phyloP scores from a whole-genome alignment of 2,797 vertebrate genomes.

The Tympanoctomys barrerae region DNA sequence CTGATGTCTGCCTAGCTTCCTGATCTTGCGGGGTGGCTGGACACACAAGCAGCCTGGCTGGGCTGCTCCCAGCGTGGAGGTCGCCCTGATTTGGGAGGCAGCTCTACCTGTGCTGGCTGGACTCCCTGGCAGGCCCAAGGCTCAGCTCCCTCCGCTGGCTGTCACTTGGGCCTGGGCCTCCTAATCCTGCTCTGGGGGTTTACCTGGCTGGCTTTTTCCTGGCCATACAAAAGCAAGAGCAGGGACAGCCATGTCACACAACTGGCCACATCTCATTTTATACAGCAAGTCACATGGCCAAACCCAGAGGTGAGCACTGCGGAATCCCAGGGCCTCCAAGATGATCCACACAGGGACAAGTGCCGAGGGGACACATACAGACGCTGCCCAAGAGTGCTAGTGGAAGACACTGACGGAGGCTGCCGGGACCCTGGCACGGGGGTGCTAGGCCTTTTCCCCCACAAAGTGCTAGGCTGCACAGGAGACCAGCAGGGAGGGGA shows the following conservation, averaged over 20 bases:
- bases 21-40: not conserved
- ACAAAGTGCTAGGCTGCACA: too few relatives aligned
- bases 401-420: not conserved
- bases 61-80: not conserved
- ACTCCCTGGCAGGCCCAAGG: not conserved
- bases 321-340: not conserved
- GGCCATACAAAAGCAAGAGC: not conserved
- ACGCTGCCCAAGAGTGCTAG: rapidly evolving
- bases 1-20: not conserved
- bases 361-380: rapidly evolving
- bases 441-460: not conserved
- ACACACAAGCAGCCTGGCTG: not conserved
- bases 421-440: rapidly evolving
- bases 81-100: not conserved
- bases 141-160: not conserved
- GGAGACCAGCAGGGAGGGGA: not conserved
- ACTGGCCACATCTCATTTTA: not conserved
- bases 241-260: rapidly evolving
- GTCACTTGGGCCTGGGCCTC: not conserved
- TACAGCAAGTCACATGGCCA: not conserved
- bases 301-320: too few relatives aligned
- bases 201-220: not conserved
- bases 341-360: rapidly evolving
- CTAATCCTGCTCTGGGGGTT: not conserved
- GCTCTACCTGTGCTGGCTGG: too few relatives aligned